Evolutionary conservation across 1,140 invertebrate species (phyloP), one percentile per base, ranked within the genome.

Genomic region (Bombus confusus): DNA sequence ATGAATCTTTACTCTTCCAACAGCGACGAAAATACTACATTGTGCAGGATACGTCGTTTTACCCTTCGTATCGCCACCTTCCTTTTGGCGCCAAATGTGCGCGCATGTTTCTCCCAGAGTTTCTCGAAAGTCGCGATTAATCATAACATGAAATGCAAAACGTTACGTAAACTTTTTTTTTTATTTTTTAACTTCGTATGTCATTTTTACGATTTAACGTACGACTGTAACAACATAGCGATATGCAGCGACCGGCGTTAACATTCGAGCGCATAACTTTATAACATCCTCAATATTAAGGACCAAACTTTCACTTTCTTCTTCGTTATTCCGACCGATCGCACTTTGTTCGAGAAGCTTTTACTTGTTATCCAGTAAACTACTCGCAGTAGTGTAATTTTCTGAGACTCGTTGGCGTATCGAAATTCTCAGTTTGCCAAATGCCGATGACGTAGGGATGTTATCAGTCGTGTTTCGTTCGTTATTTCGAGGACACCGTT

Each of bases 391-490:
- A 47, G 15, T 15, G 15, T 47, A 18, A 47, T 5, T 18, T 47
- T 18, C 43, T 0, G 0, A 18, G 43, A 18, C 43, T 18, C 1
- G 43, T 47, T 5, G 43, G 43, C 15, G 15, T 5, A 47, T 47
- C 15, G 43, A 47, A 47, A 47, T 47, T 47, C 43, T 47, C 43
- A 47, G 15, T 47, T 47, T 15, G 13, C 13, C 13, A 5, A 5
- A 47, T 47, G 13, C 6, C 0, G 13, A 6, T 9, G 31, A 37
- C 41, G 31, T 31, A n/a, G 6, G 47, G 25, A n/a, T 34, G 1
- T 5, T 15, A 52, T 68, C 81, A 76, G 62, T 83, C 41, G 71
- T 52, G 31, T 41, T 64, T 74, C 69, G 71, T 43, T 74, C 80
- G 71, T 82, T 64, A 41, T 68, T 57, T 68, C 41, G 43, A 28